These are phyloP conservation scores for Congeria kusceri DNA, from an alignment of 2,888 invertebrate species.

Conservation along the genomic window DNA sequence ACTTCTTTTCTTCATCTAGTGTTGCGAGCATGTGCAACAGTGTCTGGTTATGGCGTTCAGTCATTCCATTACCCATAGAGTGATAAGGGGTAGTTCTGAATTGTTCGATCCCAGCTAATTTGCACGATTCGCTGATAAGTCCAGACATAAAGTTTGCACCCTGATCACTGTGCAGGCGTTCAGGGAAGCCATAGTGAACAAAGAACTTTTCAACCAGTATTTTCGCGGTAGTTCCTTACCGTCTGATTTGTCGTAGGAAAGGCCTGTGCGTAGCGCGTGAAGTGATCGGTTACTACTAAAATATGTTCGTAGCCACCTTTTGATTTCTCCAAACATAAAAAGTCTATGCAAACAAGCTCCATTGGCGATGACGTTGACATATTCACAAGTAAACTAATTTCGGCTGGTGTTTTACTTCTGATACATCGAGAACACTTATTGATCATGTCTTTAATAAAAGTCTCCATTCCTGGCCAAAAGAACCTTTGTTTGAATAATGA, in stretches of 20 bases:
- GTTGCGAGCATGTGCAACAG: slow-evolving; percentile 38
- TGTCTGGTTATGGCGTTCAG: slow-evolving; percentile 45
- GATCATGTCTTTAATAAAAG: neutral
- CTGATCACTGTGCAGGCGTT: slow-evolving; percentile 41
- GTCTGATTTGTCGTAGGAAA: slow-evolving; percentile 10
- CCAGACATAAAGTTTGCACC: slow-evolving; percentile 36
- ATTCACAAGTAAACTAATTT: too few relatives aligned
- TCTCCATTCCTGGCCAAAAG: slow-evolving; percentile 4
- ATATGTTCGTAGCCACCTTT: slow-evolving; percentile 4
- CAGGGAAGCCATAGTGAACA: slow-evolving; percentile 17
- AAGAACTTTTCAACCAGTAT: slow-evolving; percentile 8
- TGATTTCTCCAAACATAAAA: neutral
- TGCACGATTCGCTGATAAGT: slow-evolving; percentile 30
- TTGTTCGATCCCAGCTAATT: slow-evolving; percentile 28
- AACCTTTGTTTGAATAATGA: slow-evolving; percentile 12
- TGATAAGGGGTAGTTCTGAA: slow-evolving; percentile 50
- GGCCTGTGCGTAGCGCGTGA: slow-evolving; percentile 15
- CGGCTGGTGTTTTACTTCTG: neutral
- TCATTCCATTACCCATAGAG: slow-evolving; percentile 53
- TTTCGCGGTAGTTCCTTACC: neutral
- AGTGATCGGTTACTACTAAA: slow-evolving; percentile 44
- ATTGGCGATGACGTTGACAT: neutral
- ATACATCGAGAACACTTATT: neutral
- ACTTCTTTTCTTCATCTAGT: slow-evolving; percentile 26
- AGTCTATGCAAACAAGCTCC: slow-evolving; percentile 2